Evolutionary conservation across 2,113 vertebrate species (phyloP).

Genomic region (Astatotilapia flaviijosephi): DNA sequence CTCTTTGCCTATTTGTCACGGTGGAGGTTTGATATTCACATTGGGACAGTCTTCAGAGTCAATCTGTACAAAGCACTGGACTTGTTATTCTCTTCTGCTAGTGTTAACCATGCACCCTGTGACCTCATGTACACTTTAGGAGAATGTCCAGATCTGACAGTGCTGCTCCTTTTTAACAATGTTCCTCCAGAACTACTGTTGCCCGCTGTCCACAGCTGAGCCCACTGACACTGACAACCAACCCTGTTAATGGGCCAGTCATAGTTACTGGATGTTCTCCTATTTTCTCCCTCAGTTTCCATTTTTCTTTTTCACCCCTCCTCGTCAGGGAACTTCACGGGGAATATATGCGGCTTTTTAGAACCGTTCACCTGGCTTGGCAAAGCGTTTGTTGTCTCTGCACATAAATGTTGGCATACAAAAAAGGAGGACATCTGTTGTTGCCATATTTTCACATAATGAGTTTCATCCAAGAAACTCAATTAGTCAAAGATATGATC

Average conservation of each 20-base stretch:
- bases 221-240: constrained; percentile 40
- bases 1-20: constrained; percentile 59
- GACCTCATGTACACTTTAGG: constrained; percentile 56
- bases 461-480: constrained; percentile 4
- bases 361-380: constrained; percentile 14
- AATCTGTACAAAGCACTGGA: constrained; percentile 55
- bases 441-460: background rate
- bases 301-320: background rate
- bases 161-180: constrained; percentile 54
- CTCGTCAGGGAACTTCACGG: background rate
- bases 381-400: background rate
- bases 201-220: constrained; percentile 36
- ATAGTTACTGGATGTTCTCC: constrained; percentile 12
- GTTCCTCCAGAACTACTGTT: constrained; percentile 9
- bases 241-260: constrained; percentile 54
- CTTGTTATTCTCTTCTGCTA: constrained; percentile 55
- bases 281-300: background rate
- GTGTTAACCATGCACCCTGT: constrained; percentile 50
- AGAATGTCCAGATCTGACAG: constrained; percentile 60
- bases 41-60: constrained; percentile 60
- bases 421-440: constrained; percentile 1
- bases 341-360: background rate
- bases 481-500: constrained; percentile 23
- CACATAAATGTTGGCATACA: background rate
- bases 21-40: constrained; percentile 58